phyloP scores from a whole-genome alignment of 2,113 vertebrate species.

The Mohoua ochrocephala region DNA sequence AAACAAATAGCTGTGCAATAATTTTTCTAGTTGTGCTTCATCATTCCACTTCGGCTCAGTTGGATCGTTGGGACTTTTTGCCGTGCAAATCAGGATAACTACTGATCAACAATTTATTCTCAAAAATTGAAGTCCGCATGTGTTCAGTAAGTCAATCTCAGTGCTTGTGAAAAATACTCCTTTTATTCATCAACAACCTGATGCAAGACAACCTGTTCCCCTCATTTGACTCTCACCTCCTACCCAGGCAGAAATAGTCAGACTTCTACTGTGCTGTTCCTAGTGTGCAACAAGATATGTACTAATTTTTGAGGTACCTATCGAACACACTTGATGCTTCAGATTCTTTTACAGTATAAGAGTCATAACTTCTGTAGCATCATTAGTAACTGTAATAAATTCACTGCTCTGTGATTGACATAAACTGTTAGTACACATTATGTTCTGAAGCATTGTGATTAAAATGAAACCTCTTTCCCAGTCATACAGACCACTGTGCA shows the following conservation, averaged over 20 bases:
- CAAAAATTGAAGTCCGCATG: background rate
- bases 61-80: background rate
- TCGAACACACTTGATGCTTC: background rate
- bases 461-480: background rate
- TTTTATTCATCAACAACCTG: background rate
- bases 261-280: background rate
- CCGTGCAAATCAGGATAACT: background rate
- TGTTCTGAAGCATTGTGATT: background rate
- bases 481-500: background rate
- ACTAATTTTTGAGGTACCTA: background rate
- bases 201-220: background rate
- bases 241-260: background rate
- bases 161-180: background rate
- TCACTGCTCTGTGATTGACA: background rate
- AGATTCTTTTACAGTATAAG: background rate
- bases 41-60: background rate
- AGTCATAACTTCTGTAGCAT: background rate
- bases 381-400: background rate
- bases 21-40: background rate
- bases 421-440: background rate
- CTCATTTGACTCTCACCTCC: background rate
- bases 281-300: background rate
- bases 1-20: background rate
- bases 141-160: background rate
- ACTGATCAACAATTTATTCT: background rate